These are phyloP conservation scores for Cephalotes varians DNA, from an alignment of 2,888 invertebrate genomes.

Conservation along the genomic window DNA sequence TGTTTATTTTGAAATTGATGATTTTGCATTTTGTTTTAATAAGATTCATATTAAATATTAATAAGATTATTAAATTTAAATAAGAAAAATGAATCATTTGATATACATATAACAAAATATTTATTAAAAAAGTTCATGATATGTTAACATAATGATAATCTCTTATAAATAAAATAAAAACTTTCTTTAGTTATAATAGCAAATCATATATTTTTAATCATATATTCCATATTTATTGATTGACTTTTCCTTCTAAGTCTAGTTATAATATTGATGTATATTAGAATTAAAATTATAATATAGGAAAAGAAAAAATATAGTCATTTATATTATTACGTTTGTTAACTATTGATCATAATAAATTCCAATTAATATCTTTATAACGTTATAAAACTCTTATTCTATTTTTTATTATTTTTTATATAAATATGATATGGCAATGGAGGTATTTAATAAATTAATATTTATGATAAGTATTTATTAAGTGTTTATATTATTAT, in stretches of 20 bases:
- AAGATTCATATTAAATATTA: no score
- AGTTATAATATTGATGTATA: no score
- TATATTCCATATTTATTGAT: no score
- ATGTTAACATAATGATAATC: background rate
- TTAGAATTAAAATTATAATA: no score
- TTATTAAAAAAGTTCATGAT: background rate
- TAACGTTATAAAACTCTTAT: background rate
- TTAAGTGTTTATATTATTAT: constrained; percentile 1
- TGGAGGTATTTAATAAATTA: background rate
- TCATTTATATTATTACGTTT: background rate
- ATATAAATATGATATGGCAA: background rate
- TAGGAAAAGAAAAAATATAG: background rate
- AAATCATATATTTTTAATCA: no score
- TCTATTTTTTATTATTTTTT: background rate
- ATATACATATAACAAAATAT: background rate
- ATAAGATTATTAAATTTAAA: background rate
- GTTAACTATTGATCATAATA: background rate
- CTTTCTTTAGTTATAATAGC: no score
- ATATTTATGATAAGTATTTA: background rate
- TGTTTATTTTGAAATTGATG: background rate
- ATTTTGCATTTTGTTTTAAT: background rate
- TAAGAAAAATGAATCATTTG: background rate
- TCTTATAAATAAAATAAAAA: background rate
- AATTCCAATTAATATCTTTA: background rate
- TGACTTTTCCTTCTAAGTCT: no score